Conservation (phyloP, 2,888 invertebrate genomes). For the Chloroclysta siterata region DNA sequence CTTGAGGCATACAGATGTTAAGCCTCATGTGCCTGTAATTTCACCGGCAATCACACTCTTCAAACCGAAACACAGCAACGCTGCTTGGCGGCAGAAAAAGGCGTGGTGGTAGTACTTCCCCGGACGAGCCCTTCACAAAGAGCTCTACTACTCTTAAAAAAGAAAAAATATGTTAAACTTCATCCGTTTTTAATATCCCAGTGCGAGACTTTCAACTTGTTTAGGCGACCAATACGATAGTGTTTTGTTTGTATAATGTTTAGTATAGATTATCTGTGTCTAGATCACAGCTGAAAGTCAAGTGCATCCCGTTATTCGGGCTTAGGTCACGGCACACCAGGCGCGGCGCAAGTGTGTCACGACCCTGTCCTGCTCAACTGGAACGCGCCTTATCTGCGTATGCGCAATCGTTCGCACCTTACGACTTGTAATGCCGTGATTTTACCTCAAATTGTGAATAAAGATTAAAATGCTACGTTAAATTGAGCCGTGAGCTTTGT, state of each 20-base stretch:
- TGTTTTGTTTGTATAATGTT: background rate
- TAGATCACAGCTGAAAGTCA: conserved; percentile 53
- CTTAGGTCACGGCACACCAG: conserved; percentile 54
- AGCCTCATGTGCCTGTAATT: too few species aligned
- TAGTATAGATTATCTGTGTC: conserved; percentile 26
- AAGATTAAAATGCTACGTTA: conserved; percentile 34
- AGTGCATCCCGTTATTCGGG: conserved; percentile 60
- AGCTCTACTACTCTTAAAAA: too few species aligned
- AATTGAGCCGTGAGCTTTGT: conserved; percentile 38
- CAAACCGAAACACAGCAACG: too few species aligned
- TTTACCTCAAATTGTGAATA: conserved; percentile 39
- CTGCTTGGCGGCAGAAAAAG: too few species aligned
- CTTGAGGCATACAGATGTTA: too few species aligned
- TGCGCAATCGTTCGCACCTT: conserved; percentile 57
- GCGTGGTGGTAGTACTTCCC: too few species aligned
- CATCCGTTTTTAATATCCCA: too few species aligned
- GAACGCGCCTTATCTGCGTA: conserved; percentile 56
- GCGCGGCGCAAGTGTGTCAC: conserved; percentile 52
- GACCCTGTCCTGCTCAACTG: conserved; percentile 55
- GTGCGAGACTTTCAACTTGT: too few species aligned
- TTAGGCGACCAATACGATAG: background rate
- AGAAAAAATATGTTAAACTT: too few species aligned
- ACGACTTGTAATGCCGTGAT: conserved; percentile 41
- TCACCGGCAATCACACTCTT: too few species aligned
- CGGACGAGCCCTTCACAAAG: too few species aligned